phyloP scores from a whole-genome alignment of 2,797 vertebrate genomes.

The Micropoecilia bifurca region DNA sequence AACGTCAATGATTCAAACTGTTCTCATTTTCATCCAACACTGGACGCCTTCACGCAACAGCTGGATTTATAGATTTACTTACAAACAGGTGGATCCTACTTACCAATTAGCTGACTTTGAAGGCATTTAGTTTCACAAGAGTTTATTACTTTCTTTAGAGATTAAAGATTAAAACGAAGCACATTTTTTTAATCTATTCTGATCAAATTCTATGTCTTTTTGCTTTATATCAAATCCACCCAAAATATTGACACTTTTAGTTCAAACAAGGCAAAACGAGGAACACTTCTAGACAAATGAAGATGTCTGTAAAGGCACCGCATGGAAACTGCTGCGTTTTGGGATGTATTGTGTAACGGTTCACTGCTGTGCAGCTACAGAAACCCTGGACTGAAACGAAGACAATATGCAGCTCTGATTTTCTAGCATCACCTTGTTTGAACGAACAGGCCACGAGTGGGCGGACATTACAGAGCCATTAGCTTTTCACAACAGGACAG shows the following conservation, averaged over 20 bases:
- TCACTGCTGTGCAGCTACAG: neutral
- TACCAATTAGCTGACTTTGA: neutral
- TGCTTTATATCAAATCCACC: neutral
- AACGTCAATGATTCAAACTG: neutral
- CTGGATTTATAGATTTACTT: neutral
- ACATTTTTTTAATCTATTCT: neutral
- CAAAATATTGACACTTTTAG: neutral
- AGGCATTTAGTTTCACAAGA: neutral
- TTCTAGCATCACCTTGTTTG: neutral
- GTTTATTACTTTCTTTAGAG: neutral
- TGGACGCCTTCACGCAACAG: neutral
- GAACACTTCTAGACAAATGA: neutral
- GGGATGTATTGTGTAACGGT: neutral
- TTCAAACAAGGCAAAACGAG: neutral
- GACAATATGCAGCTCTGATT: neutral
- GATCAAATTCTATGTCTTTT: neutral
- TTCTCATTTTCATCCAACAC: neutral
- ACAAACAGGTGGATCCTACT: neutral
- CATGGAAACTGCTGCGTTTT: neutral
- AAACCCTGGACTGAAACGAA: neutral
- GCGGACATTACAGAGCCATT: neutral
- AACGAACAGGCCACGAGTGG: conserved; percentile 1
- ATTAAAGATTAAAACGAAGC: neutral
- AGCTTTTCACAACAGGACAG: neutral
- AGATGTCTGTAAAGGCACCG: neutral